A percentile compares a stretch with the other conserved stretches of the same genome.
Evolutionary conservation across 2,113 vertebrate genomes (phyloP).

Genomic region (Henicopernis longicauda): DNA sequence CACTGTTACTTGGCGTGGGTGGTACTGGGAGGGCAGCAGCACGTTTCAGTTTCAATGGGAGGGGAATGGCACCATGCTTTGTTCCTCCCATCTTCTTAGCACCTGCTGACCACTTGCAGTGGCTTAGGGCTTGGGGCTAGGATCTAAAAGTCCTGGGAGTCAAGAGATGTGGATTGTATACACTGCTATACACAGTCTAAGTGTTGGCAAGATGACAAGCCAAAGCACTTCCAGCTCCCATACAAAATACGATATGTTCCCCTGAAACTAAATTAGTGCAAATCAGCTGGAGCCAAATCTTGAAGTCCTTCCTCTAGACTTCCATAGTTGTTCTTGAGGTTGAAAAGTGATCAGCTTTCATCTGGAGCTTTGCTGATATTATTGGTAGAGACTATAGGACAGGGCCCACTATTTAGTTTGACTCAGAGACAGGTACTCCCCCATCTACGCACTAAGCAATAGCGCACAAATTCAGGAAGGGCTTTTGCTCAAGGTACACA

Average conservation of each 20-base stretch:
- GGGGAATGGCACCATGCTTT: neutral
- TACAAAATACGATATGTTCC: neutral
- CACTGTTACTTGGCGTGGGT: accelerated
- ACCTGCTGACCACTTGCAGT: neutral
- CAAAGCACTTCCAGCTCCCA: neutral
- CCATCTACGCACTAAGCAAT: neutral
- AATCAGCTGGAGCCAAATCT: neutral
- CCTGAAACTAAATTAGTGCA: neutral
- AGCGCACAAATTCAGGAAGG: neutral
- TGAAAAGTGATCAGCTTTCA: neutral
- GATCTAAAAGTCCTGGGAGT: neutral
- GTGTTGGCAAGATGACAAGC: neutral
- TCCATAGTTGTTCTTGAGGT: neutral
- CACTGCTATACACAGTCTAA: neutral
- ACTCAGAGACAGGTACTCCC: neutral
- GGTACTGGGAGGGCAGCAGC: neutral
- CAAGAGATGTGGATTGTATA: neutral
- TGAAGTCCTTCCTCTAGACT: neutral
- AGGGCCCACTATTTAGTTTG: neutral
- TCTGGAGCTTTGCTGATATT: neutral
- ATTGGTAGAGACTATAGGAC: neutral
- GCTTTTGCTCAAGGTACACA: neutral
- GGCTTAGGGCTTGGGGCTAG: neutral
- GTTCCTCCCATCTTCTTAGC: neutral
- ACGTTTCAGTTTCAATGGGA: accelerated